A percentile compares a stretch with the other conserved stretches of the same genome.
Conservation (phyloP, 2,113 vertebrate genomes). For the Enhydra lutris region DNA sequence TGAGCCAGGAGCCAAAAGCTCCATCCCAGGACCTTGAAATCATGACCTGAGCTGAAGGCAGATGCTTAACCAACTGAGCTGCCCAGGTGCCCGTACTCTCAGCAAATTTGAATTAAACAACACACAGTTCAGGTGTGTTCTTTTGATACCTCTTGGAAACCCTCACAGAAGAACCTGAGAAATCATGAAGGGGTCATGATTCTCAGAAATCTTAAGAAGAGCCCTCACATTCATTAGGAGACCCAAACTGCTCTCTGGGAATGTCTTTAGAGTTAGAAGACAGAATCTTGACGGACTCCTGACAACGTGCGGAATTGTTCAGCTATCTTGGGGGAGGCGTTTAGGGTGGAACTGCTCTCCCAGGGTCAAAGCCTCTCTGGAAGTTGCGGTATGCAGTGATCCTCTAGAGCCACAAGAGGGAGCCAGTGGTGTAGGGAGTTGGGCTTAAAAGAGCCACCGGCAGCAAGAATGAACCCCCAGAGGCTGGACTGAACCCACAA, state of each 20-base stretch:
- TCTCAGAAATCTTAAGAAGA: neutral
- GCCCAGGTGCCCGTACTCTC: neutral
- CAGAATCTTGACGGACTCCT: too few species aligned
- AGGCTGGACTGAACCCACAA: neutral
- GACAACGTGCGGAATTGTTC: neutral
- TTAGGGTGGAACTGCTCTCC: neutral
- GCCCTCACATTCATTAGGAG: neutral
- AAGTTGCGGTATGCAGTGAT: neutral
- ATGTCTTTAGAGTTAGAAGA: neutral
- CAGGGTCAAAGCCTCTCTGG: fast-evolving
- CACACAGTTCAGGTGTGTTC: neutral
- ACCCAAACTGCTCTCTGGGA: neutral
- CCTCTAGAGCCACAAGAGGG: slow-evolving; percentile 52
- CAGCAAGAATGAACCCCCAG: fast-evolving
- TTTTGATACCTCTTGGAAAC: neutral
- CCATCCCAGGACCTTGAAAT: neutral
- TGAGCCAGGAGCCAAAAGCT: neutral
- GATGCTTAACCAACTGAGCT: neutral
- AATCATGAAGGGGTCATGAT: too few species aligned
- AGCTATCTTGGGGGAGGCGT: neutral
- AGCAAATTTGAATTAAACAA: neutral
- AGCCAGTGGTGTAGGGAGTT: neutral
- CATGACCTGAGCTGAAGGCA: neutral
- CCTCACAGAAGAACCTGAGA: neutral
- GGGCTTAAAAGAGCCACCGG: neutral